Percentiles rank a stretch among this genome's conserved stretches.
phyloP scores from a whole-genome alignment of 2,888 invertebrate genomes.

The Automeris io region DNA sequence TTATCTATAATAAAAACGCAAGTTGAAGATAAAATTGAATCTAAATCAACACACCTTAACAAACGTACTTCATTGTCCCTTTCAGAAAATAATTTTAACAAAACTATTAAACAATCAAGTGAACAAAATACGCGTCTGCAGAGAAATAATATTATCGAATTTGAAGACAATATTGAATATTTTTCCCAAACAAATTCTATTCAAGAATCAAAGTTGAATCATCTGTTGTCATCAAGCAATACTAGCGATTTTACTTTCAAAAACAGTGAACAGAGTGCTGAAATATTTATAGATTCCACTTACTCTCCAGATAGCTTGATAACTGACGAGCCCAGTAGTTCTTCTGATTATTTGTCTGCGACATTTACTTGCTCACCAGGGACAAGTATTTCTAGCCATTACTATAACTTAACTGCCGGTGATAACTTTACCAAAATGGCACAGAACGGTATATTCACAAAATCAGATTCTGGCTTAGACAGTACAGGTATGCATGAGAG shows the following conservation, averaged over 20 bases:
- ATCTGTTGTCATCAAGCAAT: conserved; percentile 16
- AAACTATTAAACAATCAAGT: conserved; percentile 58
- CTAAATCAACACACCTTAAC: conserved; percentile 29
- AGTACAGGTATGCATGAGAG: conserved; percentile 58
- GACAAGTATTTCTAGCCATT: conserved; percentile 29
- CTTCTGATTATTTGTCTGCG: conserved; percentile 64
- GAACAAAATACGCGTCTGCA: conserved; percentile 35
- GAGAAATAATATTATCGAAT: conserved; percentile 26
- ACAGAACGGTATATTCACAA: conserved; percentile 42
- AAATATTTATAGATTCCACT: conserved; percentile 34
- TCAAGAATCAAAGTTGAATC: conserved; percentile 25
- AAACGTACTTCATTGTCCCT: conserved; percentile 59
- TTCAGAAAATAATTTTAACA: conserved; percentile 54
- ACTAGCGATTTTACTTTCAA: conserved; percentile 18
- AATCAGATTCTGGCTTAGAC: conserved; percentile 68
- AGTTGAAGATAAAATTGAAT: conserved; percentile 34
- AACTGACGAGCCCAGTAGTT: conserved; percentile 59
- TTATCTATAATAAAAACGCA: conserved; percentile 60
- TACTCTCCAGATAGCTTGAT: conserved; percentile 63
- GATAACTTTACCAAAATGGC: conserved; percentile 54
- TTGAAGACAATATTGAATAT: conserved; percentile 14
- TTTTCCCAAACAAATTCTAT: conserved; percentile 17
- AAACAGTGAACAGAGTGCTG: conserved; percentile 22
- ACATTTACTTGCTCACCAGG: conserved; percentile 52
- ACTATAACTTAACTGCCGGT: conserved; percentile 45